These are phyloP conservation scores for Cryptophagus acutangulus DNA, from an alignment of 2,888 invertebrate species.

Conservation along the genomic window DNA sequence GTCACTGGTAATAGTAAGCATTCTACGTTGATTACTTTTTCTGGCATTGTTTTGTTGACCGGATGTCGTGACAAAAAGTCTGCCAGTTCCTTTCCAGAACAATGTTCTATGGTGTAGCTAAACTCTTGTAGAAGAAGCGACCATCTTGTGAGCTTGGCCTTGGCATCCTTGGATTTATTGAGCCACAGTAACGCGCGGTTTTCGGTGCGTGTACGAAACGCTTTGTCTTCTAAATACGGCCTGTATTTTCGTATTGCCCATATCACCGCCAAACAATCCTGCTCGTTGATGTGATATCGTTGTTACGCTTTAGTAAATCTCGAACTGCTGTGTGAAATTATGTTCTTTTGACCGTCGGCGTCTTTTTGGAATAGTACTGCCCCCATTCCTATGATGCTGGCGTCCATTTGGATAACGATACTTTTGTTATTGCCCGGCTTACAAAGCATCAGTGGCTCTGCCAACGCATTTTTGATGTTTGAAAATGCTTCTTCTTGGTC, in stretches of 20 bases:
- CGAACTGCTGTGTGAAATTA: conserved; percentile 17
- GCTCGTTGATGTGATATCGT: too few species aligned
- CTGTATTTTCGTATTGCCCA: too few species aligned
- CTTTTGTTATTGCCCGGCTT: not conserved
- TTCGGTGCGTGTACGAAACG: conserved; percentile 19
- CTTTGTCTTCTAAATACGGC: conserved; percentile 15
- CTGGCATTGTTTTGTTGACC: not conserved
- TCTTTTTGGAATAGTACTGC: conserved; percentile 6
- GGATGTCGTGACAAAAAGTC: too few species aligned
- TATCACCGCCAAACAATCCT: too few species aligned
- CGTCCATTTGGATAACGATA: not conserved
- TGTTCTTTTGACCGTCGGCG: not conserved
- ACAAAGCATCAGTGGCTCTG: not conserved
- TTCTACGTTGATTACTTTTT: not conserved
- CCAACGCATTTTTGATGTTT: not conserved
- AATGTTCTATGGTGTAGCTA: conserved; percentile 20
- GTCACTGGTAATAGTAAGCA: not conserved
- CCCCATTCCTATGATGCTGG: not conserved
- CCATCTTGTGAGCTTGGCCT: conserved; percentile 20
- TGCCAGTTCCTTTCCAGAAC: too few species aligned
- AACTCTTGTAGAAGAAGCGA: conserved; percentile 20
- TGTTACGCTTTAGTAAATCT: too few species aligned
- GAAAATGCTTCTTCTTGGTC: not conserved
- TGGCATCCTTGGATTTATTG: conserved; percentile 13
- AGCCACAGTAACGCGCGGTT: conserved; percentile 15